Evolutionary conservation across 37 sponge, comb jelly and placozoan species (phyloP), one percentile per base, ranked within the genome.

Genomic region (Beroe forskalii): DNA sequence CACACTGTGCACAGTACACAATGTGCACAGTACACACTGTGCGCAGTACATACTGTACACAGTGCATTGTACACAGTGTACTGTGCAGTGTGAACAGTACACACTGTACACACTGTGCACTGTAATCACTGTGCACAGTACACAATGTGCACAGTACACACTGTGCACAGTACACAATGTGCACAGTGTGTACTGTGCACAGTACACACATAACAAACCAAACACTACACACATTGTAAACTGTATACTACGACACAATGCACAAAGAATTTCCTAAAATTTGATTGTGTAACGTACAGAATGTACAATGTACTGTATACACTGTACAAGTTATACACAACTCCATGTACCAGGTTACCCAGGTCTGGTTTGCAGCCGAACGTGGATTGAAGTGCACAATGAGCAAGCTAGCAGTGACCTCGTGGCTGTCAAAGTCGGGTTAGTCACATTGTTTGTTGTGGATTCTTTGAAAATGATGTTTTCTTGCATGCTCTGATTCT

Each of bases 381-480:
- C 86, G 31, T 80, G 86, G 86, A 44, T 80, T 6, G 86, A 44
- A 25, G 86, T 80, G 28, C 86, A 80, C 17, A 23, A 44, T 1
- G 86, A 80, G 22, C 86, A 80, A 43, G 35, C 44, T 42, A 44
- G 35, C 35, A 44, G 55, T 44, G 35, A 44, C 55, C 86, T 80
- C 2, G 86, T 80, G 31, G 40, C 86, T 1, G 86, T 80, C 55
- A 80, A 80, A 80, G 86, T 80, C 55, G 86, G 86, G 86, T 80
- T n/a, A 80, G 86, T 80, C 19, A 72, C 67, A 27, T 64, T 27
- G 22, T 24, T n/a, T n/a, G 8, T 27, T 6, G 4, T n/a, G 67
- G 60, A 17, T 64, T 25, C n/a, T 14, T 64, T 27, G 67, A 64
- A 14, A 25, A 64, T 64, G 22, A n/a, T n/a, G n/a, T n/a, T n/a